Percentiles rank a stretch among this genome's conserved stretches.
Conservation (phyloP, 2,113 vertebrate genomes). For the Anhinga rufa region DNA sequence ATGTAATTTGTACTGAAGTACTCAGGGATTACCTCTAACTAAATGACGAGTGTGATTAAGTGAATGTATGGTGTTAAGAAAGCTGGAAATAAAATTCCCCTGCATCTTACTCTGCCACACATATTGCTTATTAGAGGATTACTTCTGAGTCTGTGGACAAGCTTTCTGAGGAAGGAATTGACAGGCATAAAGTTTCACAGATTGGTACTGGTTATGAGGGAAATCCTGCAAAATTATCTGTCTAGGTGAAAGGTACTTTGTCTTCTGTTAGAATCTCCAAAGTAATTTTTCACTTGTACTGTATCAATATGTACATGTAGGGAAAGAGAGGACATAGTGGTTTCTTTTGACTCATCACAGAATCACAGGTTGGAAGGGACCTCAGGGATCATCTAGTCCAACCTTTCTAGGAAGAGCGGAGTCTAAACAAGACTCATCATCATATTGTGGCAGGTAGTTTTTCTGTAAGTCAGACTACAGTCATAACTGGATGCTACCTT, state of each 20-base stretch:
- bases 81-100: constrained; percentile 46
- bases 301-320: neutral
- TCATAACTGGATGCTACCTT: neutral
- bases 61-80: constrained; percentile 51
- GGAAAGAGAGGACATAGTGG: neutral
- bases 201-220: neutral
- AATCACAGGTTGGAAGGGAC: no score
- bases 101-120: neutral
- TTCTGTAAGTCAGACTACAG: neutral
- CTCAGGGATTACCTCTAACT: constrained; percentile 30
- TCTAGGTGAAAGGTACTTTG: neutral
- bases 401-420: no score
- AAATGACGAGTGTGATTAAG: constrained; percentile 46
- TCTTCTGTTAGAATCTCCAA: neutral
- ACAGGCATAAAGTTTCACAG: neutral
- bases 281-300: neutral
- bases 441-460: neutral
- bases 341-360: neutral
- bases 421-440: neutral
- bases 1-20: neutral
- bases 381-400: no score
- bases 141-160: constrained; percentile 2
- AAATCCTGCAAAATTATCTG: neutral
- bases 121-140: constrained; percentile 45
- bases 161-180: neutral